These are phyloP conservation scores for Atta colombica DNA, from an alignment of 1,140 invertebrate species.

Conservation along the genomic window DNA sequence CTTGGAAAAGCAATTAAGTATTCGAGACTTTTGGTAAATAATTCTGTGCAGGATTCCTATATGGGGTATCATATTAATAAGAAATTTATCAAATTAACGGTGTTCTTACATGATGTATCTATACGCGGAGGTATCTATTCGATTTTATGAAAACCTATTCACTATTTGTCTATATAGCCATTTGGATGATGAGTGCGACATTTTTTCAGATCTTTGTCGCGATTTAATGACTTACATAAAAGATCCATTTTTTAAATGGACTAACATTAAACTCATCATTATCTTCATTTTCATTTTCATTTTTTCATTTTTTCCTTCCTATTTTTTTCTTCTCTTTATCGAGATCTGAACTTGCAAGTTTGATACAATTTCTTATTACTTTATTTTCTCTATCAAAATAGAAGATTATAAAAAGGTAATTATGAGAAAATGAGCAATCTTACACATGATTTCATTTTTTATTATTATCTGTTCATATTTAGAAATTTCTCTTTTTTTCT, in stretches of 20 bases:
- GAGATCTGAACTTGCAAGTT: not conserved
- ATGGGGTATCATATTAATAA: conserved; percentile 1
- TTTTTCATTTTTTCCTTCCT: too few relatives aligned
- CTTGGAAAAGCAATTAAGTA: not conserved
- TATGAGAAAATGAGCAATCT: not conserved
- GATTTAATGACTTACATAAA: conserved; percentile 37
- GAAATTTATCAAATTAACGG: conserved; percentile 67
- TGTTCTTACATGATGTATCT: conserved; percentile 20
- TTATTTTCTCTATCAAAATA: not conserved
- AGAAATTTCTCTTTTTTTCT: not conserved
- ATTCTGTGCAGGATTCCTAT: conserved; percentile 11
- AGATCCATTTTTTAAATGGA: conserved; percentile 20
- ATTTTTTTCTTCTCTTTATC: not conserved
- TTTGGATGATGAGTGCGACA: not conserved
- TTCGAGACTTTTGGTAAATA: conserved; percentile 41
- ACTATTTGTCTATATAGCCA: not conserved
- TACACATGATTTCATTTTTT: not conserved
- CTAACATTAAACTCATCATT: conserved; percentile 33
- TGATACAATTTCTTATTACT: not conserved
- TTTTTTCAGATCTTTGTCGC: conserved; percentile 15
- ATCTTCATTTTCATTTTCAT: not conserved
- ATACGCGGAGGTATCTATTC: conserved; percentile 15
- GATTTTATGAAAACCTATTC: conserved; percentile 53
- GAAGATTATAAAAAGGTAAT: not conserved
- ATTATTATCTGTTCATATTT: not conserved